Conservation (phyloP, 2,113 vertebrate species). For the Rhabdornis inornatus region DNA sequence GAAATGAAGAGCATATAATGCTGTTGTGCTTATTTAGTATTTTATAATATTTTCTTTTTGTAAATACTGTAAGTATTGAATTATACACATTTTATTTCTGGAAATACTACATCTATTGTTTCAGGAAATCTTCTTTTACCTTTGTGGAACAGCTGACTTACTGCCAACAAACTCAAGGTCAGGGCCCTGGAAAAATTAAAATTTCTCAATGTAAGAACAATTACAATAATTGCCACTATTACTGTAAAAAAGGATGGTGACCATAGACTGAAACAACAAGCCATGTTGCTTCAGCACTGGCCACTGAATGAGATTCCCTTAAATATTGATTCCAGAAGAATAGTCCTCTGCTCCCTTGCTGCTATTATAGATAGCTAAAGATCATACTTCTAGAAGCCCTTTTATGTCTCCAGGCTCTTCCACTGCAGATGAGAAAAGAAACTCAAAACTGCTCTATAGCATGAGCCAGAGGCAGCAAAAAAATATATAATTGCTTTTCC, state of each 20-base stretch:
- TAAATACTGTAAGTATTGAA: neutral
- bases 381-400: neutral
- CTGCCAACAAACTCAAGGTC: neutral
- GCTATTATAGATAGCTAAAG: neutral
- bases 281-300: neutral
- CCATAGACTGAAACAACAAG: neutral
- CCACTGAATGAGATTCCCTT: neutral
- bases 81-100: neutral
- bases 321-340: neutral
- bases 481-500: neutral
- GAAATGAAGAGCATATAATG: neutral
- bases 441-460: neutral
- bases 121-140: neutral
- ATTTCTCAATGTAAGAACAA: neutral
- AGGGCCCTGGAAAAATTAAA: neutral
- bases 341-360: neutral
- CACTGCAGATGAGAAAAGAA: neutral
- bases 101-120: neutral
- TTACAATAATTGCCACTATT: neutral
- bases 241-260: neutral
- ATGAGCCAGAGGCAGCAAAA: neutral
- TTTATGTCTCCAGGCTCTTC: neutral
- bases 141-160: neutral
- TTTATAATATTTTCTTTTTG: neutral
- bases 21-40: neutral